phyloP scores from a whole-genome alignment of 2,888 invertebrate genomes.

The Azorinus chamasolen region DNA sequence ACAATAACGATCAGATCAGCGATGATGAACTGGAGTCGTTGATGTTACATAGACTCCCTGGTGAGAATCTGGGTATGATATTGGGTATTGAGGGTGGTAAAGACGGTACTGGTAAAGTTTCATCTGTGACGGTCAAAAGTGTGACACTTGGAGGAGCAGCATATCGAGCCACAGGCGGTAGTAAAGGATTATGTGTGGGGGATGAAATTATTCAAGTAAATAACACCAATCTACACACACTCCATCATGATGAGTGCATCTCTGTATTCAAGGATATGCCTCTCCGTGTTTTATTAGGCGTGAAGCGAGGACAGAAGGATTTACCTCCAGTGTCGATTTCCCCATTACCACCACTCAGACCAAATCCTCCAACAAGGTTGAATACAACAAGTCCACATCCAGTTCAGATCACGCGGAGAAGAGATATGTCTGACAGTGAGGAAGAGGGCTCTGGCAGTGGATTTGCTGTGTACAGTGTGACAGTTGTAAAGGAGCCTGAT shows the following conservation, averaged over 20 bases:
- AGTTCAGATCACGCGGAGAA: slow-evolving; percentile 20
- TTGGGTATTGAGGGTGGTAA: slow-evolving; percentile 97
- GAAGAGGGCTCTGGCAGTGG: slow-evolving; percentile 66
- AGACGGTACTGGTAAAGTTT: slow-evolving; percentile 92
- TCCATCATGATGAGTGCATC: slow-evolving; percentile 95
- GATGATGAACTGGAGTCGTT: slow-evolving; percentile 83
- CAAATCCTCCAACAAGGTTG: not conserved
- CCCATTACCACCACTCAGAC: slow-evolving; percentile 24
- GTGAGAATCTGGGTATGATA: slow-evolving; percentile 96
- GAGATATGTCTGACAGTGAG: slow-evolving; percentile 65
- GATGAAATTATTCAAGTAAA: slow-evolving; percentile 97
- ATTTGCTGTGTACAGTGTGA: slow-evolving; percentile 68
- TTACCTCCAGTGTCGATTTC: slow-evolving; percentile 54
- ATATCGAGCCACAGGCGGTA: slow-evolving; percentile 77
- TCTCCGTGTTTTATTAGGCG: slow-evolving; percentile 74
- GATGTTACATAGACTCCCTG: slow-evolving; percentile 93
- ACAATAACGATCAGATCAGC: slow-evolving; percentile 6
- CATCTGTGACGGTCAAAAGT: slow-evolving; percentile 91
- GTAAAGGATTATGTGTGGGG: slow-evolving; percentile 90
- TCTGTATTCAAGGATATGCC: slow-evolving; percentile 94
- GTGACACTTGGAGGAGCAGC: slow-evolving; percentile 83
- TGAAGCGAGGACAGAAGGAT: slow-evolving; percentile 67
- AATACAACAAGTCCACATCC: not conserved
- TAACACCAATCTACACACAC: slow-evolving; percentile 91
- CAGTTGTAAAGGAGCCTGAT: slow-evolving; percentile 70